These are phyloP conservation scores for Eumerus sabulonum DNA, from an alignment of 2,888 invertebrate species.

Conservation along the genomic window DNA sequence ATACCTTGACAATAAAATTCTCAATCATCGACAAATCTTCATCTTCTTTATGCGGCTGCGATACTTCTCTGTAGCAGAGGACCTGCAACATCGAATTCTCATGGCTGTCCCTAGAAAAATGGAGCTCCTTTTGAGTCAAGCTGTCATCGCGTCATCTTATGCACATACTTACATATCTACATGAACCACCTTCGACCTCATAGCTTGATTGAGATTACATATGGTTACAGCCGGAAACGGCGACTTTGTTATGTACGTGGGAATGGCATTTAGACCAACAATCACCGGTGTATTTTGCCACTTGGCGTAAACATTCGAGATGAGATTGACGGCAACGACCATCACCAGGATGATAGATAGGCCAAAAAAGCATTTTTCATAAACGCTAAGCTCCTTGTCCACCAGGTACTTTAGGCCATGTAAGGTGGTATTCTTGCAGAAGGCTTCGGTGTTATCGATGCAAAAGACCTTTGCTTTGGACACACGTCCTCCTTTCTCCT, in stretches of 20 bases:
- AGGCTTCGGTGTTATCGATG: slow-evolving; percentile 74
- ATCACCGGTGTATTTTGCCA: slow-evolving; percentile 88
- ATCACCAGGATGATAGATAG: slow-evolving; percentile 84
- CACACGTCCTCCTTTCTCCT: too few relatives aligned
- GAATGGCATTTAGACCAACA: slow-evolving; percentile 86
- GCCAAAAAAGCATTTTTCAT: slow-evolving; percentile 86
- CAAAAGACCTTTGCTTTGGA: slow-evolving; percentile 24
- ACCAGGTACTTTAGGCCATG: slow-evolving; percentile 89
- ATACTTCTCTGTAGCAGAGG: slow-evolving; percentile 72
- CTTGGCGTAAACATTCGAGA: slow-evolving; percentile 85
- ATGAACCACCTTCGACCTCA: slow-evolving; percentile 82
- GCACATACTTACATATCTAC: too few relatives aligned
- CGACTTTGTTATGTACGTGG: slow-evolving; percentile 83
- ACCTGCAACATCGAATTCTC: slow-evolving; percentile 73
- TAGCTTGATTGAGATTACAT: slow-evolving; percentile 91
- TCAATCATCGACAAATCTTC: slow-evolving; percentile 72
- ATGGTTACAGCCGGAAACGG: slow-evolving; percentile 92
- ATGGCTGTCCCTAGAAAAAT: slow-evolving; percentile 69
- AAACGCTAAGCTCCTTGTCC: slow-evolving; percentile 82
- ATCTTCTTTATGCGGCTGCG: slow-evolving; percentile 66
- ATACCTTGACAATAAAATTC: slow-evolving; percentile 73
- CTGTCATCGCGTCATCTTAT: too few relatives aligned
- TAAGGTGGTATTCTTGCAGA: slow-evolving; percentile 82
- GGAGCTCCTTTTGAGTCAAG: too few relatives aligned
- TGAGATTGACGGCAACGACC: slow-evolving; percentile 84